Evolutionary conservation across 2,888 invertebrate genomes (phyloP), one percentile per base, ranked within the genome.

Genomic region (Crematogaster levior): DNA sequence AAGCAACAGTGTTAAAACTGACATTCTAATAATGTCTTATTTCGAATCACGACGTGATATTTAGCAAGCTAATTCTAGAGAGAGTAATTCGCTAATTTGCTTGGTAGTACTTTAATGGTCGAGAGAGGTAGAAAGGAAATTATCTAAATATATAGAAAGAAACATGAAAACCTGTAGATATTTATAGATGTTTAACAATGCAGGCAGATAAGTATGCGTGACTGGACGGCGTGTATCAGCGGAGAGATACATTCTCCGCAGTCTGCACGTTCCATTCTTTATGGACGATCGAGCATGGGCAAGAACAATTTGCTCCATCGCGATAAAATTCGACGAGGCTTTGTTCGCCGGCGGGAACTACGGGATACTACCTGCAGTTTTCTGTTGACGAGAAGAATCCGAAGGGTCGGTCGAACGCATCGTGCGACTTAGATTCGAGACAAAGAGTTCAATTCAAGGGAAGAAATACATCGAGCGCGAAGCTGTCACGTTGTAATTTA

Each of bases 231-330:
- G 37, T 37, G 75, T 21, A 34, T 18, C 30, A 30, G 27, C 37
- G 12, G 43, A 10, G 7, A 30, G 43, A 46, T 79, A 34, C 46
- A 43, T 43, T 72, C 58, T 27, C 43, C 12, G 21, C 34, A 10
- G 46, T 37, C 46, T 34, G 46, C 43, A 48, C 34, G 73, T 60
- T 79, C 53, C 80, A 34, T 81, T 63, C 60, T 82, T 85, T 68
- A 86, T 68, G 83, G 66, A 85, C 84, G 86, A 87, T 82, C 75
- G 83, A 81, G 51, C 79, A 72, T 24, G 7, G 24, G 21, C 66
- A 43, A 46, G 82, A 73, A 73, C 81, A 63, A 82, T 83, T 82
- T 83, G 63, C 77, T 66, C 27, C 73, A 61, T 73, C 56, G 82
- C 65, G 56, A 72, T 53, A 63, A 73, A 83, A 83, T 83, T 83